Conservation (phyloP, 2,113 vertebrate species). For the Siniperca chuatsi region DNA sequence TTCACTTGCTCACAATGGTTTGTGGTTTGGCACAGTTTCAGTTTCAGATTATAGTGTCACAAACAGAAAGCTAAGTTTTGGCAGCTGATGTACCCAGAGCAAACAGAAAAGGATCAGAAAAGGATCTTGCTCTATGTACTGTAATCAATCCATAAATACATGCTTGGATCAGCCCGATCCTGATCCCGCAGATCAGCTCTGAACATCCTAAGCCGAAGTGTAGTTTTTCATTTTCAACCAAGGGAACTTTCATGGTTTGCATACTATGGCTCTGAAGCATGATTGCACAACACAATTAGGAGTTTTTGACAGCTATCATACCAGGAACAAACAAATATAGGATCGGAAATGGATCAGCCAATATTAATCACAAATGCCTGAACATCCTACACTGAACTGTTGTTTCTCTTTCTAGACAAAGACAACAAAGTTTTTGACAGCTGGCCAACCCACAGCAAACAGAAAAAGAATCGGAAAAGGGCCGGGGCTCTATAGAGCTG, state of each 20-base stretch:
- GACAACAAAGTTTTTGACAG: no score
- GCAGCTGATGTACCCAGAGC: no score
- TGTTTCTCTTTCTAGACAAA: not conserved
- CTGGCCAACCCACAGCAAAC: no score
- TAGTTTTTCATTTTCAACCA: not conserved
- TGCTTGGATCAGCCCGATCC: not conserved
- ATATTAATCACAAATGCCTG: no score
- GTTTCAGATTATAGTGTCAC: not conserved
- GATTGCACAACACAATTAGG: not conserved
- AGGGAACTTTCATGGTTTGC: no score
- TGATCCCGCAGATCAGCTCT: no score
- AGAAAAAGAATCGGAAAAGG: no score
- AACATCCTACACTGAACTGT: not conserved
- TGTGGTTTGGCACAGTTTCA: not conserved
- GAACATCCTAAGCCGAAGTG: not conserved
- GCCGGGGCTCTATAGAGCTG: not conserved
- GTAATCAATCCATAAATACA: not conserved
- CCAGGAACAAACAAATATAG: no score
- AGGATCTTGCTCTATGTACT: not conserved
- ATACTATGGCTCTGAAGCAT: not conserved
- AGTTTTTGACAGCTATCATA: not conserved
- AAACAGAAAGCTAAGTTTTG: not conserved
- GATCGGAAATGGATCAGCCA: no score
- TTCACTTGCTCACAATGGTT: not conserved
- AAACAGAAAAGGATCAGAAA: no score